Evolutionary conservation across 2,113 vertebrate species (phyloP).

Genomic region (Geococcyx californianus): DNA sequence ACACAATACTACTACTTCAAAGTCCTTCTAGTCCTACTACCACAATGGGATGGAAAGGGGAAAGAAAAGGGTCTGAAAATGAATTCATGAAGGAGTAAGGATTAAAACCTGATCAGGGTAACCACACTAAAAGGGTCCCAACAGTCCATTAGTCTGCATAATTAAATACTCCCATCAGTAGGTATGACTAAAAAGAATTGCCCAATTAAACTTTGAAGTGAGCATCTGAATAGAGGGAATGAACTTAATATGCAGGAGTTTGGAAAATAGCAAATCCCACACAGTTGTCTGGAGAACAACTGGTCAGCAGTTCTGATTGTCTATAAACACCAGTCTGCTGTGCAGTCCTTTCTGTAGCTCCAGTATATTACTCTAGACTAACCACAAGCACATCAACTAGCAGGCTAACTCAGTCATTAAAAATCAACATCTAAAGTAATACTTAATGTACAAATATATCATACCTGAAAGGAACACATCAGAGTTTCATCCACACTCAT

Average conservation of each 20-base stretch:
- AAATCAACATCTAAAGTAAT: not conserved
- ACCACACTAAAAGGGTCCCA: not conserved
- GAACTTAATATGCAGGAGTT: not conserved
- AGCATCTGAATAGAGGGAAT: not conserved
- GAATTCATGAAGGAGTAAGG: not conserved
- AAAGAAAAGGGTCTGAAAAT: not conserved
- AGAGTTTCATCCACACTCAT: constrained; percentile 96
- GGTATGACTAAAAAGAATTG: not conserved
- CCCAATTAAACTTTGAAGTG: not conserved
- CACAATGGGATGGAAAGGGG: accelerated
- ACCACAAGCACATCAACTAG: not conserved
- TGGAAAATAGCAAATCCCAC: not conserved
- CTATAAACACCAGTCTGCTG: not conserved
- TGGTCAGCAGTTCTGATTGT: not conserved
- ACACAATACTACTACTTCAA: not conserved
- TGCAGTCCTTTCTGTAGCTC: not conserved
- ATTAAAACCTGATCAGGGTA: not conserved
- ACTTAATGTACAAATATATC: not conserved
- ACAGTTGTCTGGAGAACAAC: not conserved
- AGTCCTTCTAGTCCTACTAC: not conserved
- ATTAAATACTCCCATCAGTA: not conserved
- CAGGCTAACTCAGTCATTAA: too few relatives aligned
- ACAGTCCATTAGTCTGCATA: not conserved
- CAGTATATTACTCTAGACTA: not conserved
- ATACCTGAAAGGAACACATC: constrained; percentile 97